Percentiles rank a stretch among this genome's conserved stretches.
Conservation (phyloP, 2,888 invertebrate species). For the Conistra vaccinii region DNA sequence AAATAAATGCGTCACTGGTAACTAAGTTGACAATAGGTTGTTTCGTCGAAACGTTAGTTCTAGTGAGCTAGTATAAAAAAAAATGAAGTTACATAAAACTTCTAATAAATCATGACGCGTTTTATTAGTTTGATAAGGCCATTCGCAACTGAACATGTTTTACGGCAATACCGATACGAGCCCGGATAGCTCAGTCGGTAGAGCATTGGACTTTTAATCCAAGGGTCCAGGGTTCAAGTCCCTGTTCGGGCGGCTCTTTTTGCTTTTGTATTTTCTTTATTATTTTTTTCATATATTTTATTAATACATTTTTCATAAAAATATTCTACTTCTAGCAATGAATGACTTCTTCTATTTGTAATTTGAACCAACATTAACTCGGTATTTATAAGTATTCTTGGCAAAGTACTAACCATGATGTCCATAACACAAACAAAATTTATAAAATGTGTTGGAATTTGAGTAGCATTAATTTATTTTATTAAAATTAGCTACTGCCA, state of each 20-base stretch:
- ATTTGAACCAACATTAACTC: background rate
- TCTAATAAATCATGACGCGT: background rate
- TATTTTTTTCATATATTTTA: background rate
- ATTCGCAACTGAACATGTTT: conserved; percentile 37
- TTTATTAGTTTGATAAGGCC: accelerated
- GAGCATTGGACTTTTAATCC: conserved; percentile 91
- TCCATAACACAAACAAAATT: background rate
- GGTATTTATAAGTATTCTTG: background rate
- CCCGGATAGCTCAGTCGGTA: conserved; percentile 92
- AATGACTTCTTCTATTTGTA: background rate
- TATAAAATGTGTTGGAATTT: background rate
- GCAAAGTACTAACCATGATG: background rate
- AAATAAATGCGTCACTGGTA: background rate
- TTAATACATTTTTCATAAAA: background rate
- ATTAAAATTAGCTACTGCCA: background rate
- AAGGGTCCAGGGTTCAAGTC: conserved; percentile 92
- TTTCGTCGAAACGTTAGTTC: background rate
- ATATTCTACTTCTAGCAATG: background rate
- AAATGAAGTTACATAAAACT: background rate
- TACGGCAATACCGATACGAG: conserved; percentile 49
- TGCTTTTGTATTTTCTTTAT: conserved; percentile 3
- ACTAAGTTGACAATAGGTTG: background rate
- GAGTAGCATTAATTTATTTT: background rate
- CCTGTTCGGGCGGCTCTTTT: conserved; percentile 89
- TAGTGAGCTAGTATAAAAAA: accelerated